Evolutionary conservation across 2,888 invertebrate species (phyloP), one percentile per base, ranked within the genome.

Genomic region (Oxytorus armatus): DNA sequence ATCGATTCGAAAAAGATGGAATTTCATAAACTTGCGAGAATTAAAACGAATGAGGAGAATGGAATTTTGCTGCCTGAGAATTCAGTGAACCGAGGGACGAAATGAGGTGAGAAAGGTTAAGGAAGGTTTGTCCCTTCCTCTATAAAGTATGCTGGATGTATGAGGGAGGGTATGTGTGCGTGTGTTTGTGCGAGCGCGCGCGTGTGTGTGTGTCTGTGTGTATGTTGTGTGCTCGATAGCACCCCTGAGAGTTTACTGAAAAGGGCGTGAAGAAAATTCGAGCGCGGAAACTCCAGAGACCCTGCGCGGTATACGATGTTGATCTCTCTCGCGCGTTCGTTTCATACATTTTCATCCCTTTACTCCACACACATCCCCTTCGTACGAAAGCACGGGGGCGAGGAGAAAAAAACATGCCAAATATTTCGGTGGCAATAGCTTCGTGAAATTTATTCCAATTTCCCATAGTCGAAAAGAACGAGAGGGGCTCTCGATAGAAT

Each of bases 391-490:
- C n/a, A n/a, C n/a, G n/a, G n/a, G n/a, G n/a, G n/a, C n/a, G 39
- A 36, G 25, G n/a, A 36, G n/a, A 21, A 57, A 44, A 68, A 44
- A 72, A 39, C 25, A 29, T 18, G 53, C 16, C 11, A 36, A 29
- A 42, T 29, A 69, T 49, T 33, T 59, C 51, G 49, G 44, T 36
- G 76, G 69, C 78, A 73, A 76, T 76, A 57, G 76, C 55, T 61
- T 65, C 59, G 39, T 49, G 69, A 70, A 82, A 82, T 81, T 82
- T 78, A 76, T 81, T 82, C 76, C 78, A 76, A 81, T 79, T 82
- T 79, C 51, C 68, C 42, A 33, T 66, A 57, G 73, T 29, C 51
- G 59, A 33, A 70, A 53, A 66, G 66, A 57, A 47, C 18, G 47
- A 59, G 18, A 33, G 39, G 65, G 49, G 23, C 42, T 25, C 29